Evolutionary conservation across 2,797 vertebrate species (phyloP).

Genomic region (Otolemur crassicaudatus): DNA sequence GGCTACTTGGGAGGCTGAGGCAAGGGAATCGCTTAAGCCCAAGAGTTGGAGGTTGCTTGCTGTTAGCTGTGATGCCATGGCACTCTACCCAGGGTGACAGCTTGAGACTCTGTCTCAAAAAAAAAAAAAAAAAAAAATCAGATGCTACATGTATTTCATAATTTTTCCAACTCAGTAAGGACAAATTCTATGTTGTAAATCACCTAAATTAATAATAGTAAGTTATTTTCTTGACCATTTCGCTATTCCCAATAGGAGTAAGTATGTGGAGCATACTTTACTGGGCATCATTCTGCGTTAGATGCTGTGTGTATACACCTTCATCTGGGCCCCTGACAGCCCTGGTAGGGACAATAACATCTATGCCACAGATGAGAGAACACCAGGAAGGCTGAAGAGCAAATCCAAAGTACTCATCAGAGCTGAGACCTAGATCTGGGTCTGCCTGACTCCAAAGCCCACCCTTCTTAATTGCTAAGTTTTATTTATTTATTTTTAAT

Average conservation of each 20-base stretch:
- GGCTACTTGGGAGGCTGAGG: too few species aligned
- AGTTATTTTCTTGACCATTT: neutral
- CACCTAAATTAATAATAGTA: neutral
- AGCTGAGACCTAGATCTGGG: neutral
- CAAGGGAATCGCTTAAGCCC: too few species aligned
- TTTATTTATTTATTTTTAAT: too few species aligned
- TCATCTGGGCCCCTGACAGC: neutral
- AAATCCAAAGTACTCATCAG: neutral
- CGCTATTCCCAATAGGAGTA: neutral
- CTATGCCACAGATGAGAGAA: neutral
- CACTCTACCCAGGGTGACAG: too few species aligned
- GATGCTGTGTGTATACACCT: neutral
- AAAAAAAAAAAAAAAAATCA: neutral
- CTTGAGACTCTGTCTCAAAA: too few species aligned
- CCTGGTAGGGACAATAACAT: neutral
- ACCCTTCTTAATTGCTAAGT: neutral
- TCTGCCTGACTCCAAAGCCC: neutral
- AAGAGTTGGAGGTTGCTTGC: too few species aligned
- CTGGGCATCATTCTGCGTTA: neutral
- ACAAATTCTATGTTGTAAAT: neutral
- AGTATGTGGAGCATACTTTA: neutral
- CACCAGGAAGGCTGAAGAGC: neutral
- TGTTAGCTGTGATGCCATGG: too few species aligned
- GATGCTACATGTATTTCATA: neutral
- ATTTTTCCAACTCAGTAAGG: slow-evolving; percentile 23